These are phyloP conservation scores for Artibeus lituratus DNA, from an alignment of 2,797 vertebrate genomes.

Conservation along the genomic window DNA sequence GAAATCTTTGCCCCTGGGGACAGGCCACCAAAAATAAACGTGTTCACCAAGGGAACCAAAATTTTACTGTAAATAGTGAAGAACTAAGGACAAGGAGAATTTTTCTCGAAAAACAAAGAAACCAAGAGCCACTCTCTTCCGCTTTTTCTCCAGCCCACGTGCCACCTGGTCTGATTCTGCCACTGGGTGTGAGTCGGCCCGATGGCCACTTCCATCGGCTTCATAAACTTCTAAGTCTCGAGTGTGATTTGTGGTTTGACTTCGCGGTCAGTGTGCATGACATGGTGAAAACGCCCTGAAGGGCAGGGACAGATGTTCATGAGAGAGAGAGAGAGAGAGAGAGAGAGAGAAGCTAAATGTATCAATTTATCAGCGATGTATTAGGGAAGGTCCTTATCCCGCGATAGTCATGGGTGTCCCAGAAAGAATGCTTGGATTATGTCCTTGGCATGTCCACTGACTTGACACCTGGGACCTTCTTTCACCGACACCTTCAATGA, in stretches of 20 bases:
- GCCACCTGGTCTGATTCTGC: not conserved
- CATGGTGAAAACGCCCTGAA: not conserved
- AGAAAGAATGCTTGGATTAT: not conserved
- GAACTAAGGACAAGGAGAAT: not conserved
- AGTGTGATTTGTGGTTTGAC: not conserved
- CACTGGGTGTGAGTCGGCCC: not conserved
- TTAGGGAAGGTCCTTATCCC: not conserved
- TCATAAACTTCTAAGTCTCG: not conserved
- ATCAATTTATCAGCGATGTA: not conserved
- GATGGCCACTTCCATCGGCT: too few species aligned
- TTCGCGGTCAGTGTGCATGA: not conserved
- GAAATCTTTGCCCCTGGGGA: not conserved
- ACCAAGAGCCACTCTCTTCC: not conserved
- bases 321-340: not conserved
- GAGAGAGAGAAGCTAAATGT: too few species aligned
- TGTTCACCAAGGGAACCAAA: not conserved
- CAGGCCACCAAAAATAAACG: not conserved
- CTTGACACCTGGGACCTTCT: not conserved
- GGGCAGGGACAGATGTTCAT: not conserved
- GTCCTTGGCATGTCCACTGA: not conserved
- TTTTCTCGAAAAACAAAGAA: not conserved
- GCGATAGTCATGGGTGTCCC: too few species aligned
- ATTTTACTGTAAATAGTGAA: not conserved
- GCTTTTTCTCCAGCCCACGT: not conserved
- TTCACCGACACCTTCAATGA: not conserved